Evolutionary conservation across 1,140 invertebrate species (phyloP).

Genomic region (Tetramorium alpestre): DNA sequence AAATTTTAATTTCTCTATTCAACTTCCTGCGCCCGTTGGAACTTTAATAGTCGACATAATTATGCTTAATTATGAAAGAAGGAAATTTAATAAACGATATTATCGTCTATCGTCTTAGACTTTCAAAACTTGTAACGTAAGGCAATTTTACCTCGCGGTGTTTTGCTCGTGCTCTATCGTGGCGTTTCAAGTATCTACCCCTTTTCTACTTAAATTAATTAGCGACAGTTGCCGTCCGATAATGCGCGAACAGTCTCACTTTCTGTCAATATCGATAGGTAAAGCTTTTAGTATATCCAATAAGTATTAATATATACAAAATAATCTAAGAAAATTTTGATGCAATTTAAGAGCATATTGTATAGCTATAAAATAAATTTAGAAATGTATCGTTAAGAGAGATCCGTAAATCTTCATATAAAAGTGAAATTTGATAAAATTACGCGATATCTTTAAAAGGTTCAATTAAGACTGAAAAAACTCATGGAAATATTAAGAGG

Average conservation of each 20-base stretch:
- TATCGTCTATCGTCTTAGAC: slow-evolving; percentile 52
- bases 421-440: neutral
- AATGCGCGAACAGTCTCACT: slow-evolving; percentile 30
- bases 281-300: neutral
- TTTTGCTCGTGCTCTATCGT: slow-evolving; percentile 35
- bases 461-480: neutral
- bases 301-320: neutral
- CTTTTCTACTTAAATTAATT: slow-evolving; percentile 46
- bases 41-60: slow-evolving; percentile 68
- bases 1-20: slow-evolving; percentile 63
- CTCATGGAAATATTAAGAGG: neutral
- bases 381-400: neutral
- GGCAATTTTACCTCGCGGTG: slow-evolving; percentile 38
- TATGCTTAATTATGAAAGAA: slow-evolving; percentile 65
- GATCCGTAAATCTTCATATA: neutral
- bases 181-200: slow-evolving; percentile 33
- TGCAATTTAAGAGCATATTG: neutral
- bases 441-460: neutral
- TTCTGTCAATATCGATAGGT: slow-evolving; percentile 2
- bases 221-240: slow-evolving; percentile 25
- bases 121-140: slow-evolving; percentile 40
- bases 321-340: neutral
- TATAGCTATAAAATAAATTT: neutral
- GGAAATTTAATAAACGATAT: slow-evolving; percentile 69
- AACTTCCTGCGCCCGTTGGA: slow-evolving; percentile 51